phyloP scores from a whole-genome alignment of 2,888 invertebrate species.

The Plagodis dolabraria region DNA sequence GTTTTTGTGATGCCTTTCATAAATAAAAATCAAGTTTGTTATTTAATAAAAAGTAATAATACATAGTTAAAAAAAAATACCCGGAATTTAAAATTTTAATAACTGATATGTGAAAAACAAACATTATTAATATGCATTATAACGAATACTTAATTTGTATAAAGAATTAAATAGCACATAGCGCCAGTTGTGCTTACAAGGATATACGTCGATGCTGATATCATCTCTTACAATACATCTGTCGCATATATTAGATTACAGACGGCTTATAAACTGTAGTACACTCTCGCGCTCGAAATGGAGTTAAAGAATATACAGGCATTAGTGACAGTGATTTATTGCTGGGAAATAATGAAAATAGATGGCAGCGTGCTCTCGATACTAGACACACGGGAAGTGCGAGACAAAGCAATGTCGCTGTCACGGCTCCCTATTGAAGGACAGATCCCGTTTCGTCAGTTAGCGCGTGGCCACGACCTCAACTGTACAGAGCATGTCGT shows the following conservation, averaged over 20 bases:
- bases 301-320: not conserved
- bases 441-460: conserved; percentile 33
- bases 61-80: too few relatives aligned
- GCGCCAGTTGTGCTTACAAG: conserved; percentile 15
- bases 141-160: conserved; percentile 2
- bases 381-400: conserved; percentile 5
- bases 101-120: not conserved
- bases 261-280: not conserved
- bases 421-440: conserved; percentile 10
- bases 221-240: conserved; percentile 13
- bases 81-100: too few relatives aligned
- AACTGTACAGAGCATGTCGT: conserved; percentile 33
- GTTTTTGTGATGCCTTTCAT: too few relatives aligned
- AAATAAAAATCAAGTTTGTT: too few relatives aligned
- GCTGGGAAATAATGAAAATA: not conserved
- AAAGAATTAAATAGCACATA: not conserved
- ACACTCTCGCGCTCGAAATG: conserved; percentile 5
- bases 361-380: conserved; percentile 5
- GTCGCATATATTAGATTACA: conserved; percentile 9
- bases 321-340: not conserved
- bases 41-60: too few relatives aligned
- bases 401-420: conserved; percentile 3
- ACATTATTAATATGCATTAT: not conserved
- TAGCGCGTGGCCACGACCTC: conserved; percentile 38
- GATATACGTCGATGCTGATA: conserved; percentile 17